Percentiles rank a stretch among this genome's conserved stretches.
These are phyloP conservation scores for Temnopleurus reevesii DNA, from an alignment of 53 echinoderm and acorn worm genomes.

Conservation along the genomic window DNA sequence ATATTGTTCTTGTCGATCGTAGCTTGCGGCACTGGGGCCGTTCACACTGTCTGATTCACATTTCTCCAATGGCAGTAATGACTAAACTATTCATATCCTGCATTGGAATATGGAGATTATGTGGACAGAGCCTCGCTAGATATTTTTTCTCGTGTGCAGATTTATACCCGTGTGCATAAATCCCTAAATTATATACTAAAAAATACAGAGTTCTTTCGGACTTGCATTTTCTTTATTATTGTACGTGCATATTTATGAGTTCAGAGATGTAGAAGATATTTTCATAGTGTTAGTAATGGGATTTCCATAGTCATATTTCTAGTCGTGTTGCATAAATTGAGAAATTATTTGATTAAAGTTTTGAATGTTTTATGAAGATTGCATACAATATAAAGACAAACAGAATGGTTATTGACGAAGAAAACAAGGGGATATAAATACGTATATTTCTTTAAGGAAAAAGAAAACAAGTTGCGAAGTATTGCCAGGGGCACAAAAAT, in stretches of 20 bases:
- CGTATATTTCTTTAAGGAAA: background rate
- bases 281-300: constrained; percentile 1
- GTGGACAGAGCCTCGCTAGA: too few species aligned
- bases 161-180: background rate
- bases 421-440: background rate
- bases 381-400: background rate
- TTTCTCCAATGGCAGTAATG: background rate
- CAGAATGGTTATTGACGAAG: background rate
- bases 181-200: background rate
- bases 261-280: constrained; percentile 6
- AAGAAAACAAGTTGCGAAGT: background rate
- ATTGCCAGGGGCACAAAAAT: background rate
- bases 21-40: background rate
- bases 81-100: too few species aligned
- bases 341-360: background rate
- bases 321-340: background rate
- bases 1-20: constrained; percentile 59
- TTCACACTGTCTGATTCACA: background rate
- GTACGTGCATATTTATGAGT: background rate
- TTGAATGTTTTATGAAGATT: background rate
- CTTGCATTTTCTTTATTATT: background rate
- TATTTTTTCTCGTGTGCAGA: too few species aligned
- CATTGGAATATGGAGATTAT: too few species aligned
- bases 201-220: background rate
- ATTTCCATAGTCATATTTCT: background rate